phyloP scores from a whole-genome alignment of 2,113 vertebrate genomes.

The Colaptes auratus region DNA sequence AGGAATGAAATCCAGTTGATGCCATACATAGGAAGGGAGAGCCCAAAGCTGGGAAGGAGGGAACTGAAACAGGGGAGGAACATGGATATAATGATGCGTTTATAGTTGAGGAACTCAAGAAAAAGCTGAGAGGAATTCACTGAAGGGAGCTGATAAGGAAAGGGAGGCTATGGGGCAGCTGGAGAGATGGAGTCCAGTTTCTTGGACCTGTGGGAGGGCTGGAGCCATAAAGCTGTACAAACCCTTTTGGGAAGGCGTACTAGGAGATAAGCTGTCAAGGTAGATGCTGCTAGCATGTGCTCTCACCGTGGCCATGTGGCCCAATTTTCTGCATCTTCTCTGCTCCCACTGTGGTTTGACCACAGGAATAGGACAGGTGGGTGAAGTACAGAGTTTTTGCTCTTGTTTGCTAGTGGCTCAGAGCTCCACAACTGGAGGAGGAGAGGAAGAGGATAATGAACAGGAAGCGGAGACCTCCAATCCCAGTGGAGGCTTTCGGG shows the following conservation, averaged over 20 bases:
- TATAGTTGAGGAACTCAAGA: background rate
- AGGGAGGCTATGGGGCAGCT: background rate
- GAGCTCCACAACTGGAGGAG: slow-evolving; percentile 81
- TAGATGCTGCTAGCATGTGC: background rate
- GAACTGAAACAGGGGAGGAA: background rate
- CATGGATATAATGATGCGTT: background rate
- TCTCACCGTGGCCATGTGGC: background rate
- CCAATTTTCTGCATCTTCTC: background rate
- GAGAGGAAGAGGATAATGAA: slow-evolving; percentile 85
- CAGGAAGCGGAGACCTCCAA: slow-evolving; percentile 83
- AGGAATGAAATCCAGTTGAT: background rate
- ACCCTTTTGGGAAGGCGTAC: background rate
- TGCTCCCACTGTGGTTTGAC: background rate
- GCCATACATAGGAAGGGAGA: background rate
- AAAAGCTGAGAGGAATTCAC: background rate
- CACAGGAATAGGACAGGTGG: background rate
- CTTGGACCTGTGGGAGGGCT: background rate
- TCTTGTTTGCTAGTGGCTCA: slow-evolving; percentile 80
- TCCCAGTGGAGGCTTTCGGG: slow-evolving; percentile 88
- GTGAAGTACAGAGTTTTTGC: background rate
- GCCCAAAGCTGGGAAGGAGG: background rate
- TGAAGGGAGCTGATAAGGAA: background rate
- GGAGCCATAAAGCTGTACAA: background rate
- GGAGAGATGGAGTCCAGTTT: background rate
- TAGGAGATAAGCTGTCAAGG: background rate